Evolutionary conservation across 92 coral and sea anemone species (phyloP).

Genomic region (Scolanthus callimorphus): DNA sequence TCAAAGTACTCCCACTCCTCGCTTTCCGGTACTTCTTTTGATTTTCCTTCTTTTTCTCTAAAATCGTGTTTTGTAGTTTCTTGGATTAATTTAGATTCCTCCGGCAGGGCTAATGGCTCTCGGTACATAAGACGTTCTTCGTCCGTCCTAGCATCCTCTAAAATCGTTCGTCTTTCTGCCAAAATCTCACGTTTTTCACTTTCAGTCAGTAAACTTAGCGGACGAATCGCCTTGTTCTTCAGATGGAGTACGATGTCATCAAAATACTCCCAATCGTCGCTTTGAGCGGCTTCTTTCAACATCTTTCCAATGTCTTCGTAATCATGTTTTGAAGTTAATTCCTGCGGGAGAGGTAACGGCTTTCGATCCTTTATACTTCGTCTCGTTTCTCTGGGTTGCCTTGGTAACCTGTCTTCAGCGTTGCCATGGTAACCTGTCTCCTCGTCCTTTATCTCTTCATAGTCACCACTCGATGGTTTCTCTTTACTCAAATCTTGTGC

Average conservation of each 20-base stretch:
- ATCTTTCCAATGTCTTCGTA: neutral
- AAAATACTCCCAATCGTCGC: slow-evolving; percentile 19
- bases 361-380: neutral
- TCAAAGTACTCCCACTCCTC: too few species aligned
- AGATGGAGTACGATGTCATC: slow-evolving; percentile 15
- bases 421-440: neutral
- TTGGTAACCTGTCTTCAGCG: too few species aligned
- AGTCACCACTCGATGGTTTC: neutral
- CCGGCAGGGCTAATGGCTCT: too few species aligned
- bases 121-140: too few species aligned
- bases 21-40: too few species aligned
- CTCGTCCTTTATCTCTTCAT: neutral
- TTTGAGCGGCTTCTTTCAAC: neutral
- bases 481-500: neutral
- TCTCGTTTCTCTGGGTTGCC: too few species aligned
- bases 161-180: neutral
- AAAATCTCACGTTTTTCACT: neutral
- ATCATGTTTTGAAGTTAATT: neutral
- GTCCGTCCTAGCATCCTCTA: too few species aligned
- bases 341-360: neutral
- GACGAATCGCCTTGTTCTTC: neutral
- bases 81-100: too few species aligned
- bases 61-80: too few species aligned
- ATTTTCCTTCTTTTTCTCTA: too few species aligned
- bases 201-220: neutral